A percentile compares a stretch with the other conserved stretches of the same genome.
Evolutionary conservation across 2,113 vertebrate genomes (phyloP).

Genomic region (Myocastor coypus): DNA sequence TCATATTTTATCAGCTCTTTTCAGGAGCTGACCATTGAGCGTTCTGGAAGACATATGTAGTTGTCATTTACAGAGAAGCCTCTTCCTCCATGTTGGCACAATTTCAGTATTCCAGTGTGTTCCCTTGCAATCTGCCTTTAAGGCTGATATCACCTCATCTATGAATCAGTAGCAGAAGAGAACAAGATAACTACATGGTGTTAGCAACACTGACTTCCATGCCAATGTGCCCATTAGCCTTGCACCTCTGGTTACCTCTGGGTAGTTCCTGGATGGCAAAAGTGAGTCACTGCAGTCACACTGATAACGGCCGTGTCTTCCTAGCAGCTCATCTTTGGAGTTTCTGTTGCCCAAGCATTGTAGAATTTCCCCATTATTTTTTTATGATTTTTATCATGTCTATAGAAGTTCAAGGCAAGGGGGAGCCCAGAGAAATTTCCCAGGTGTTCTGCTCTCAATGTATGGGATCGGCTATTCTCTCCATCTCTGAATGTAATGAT

Average conservation of each 20-base stretch:
- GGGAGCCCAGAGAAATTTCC: neutral
- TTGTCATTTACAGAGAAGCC: neutral
- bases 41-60: neutral
- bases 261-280: neutral
- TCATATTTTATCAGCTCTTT: neutral
- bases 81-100: neutral
- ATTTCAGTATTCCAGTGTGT: neutral
- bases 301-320: neutral
- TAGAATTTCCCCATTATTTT: constrained; percentile 39
- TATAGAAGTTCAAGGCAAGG: neutral
- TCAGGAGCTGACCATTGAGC: neutral
- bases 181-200: neutral
- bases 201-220: neutral
- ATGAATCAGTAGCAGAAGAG: neutral
- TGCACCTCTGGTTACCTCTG: constrained; percentile 37
- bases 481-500: neutral
- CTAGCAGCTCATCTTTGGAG: neutral
- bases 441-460: neutral
- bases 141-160: neutral
- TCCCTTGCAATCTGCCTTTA: neutral
- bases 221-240: neutral
- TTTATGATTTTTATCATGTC: constrained; percentile 13
- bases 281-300: constrained; percentile 47
- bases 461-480: neutral
- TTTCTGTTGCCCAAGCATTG: neutral